phyloP scores from a whole-genome alignment of 2,888 invertebrate genomes.

The Sarcophaga subvicina region DNA sequence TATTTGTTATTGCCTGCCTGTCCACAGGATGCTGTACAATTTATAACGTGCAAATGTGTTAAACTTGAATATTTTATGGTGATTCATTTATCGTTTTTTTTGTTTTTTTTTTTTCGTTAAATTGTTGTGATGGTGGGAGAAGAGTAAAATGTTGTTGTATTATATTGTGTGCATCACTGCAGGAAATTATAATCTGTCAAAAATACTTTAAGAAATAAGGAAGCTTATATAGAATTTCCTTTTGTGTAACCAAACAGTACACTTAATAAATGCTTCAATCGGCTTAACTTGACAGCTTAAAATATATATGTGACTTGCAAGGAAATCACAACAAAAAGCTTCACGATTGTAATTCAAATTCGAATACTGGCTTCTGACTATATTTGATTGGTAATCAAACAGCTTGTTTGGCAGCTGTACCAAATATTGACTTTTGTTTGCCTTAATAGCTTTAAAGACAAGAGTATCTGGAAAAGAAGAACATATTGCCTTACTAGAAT shows the following conservation, averaged over 20 bases:
- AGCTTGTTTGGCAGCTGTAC: too few species aligned
- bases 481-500: too few species aligned
- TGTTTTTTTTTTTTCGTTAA: neutral
- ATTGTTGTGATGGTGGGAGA: neutral
- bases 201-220: neutral
- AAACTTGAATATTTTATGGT: conserved; percentile 42
- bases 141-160: neutral
- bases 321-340: neutral
- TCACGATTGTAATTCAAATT: too few species aligned
- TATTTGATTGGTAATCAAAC: too few species aligned
- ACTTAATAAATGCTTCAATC: neutral
- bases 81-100: conserved; percentile 24
- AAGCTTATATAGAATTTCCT: neutral
- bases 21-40: conserved; percentile 59
- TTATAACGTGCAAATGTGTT: conserved; percentile 61
- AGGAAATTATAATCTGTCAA: conserved; percentile 18
- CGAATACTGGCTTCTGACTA: too few species aligned
- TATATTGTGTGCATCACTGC: neutral
- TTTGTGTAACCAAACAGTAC: too few species aligned
- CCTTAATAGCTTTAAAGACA: too few species aligned
- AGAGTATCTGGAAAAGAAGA: too few species aligned
- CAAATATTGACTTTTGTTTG: too few species aligned
- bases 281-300: neutral
- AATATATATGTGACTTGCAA: neutral
- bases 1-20: conserved; percentile 21